Evolutionary conservation across 2,888 invertebrate genomes (phyloP), one percentile per base, ranked within the genome.

Genomic region (Dromius quadrimaculatus): DNA sequence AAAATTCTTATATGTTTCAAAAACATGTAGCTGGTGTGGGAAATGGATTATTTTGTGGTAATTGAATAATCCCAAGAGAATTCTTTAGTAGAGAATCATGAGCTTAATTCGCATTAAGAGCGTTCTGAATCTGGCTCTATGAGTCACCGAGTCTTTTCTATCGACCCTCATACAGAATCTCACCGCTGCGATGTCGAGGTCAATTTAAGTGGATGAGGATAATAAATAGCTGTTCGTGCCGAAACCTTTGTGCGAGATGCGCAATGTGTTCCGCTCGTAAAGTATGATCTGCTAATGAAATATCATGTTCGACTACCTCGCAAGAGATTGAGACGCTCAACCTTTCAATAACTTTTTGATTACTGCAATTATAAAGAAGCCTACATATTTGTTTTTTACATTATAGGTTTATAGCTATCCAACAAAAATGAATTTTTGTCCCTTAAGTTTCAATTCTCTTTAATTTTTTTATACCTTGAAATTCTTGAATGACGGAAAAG

Each of bases 171-270:
- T 36, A 8, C 15, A 15, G 13, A 15, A 8, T 11, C 41, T 13
- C 41, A 15, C 41, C 4, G 41, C 28, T 8, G 28, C 28, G 4
- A 28, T 28, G 3, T 28, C 28, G 4, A 41, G 41, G 41, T 15
- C 41, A 41, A 23, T 54, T 23, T 54, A 54, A 54, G 50, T 54
- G 50, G 50, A 32, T 54, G 50, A 28, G 23, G 50, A 54, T 54
- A 54, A 54, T 54, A 54, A 54, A 54, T 54, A 54, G 50, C 47
- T 47, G 23, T 13, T 54, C 50, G 28, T 15, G 50, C 28, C 50
- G 50, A 54, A 54, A 17, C 23, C 50, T 54, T 54, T 54, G 50
- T 54, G 50, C 23, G 50, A 54, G 32, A 23, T 23, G 22, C n/a
- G 23, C 3, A n/a, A 5, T 11, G 13, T 6, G 23, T 11, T 4